A percentile compares a stretch with the other conserved stretches of the same genome.
These are phyloP conservation scores for Eriosoma lanigerum DNA, from an alignment of 1,140 invertebrate genomes.

Conservation along the genomic window DNA sequence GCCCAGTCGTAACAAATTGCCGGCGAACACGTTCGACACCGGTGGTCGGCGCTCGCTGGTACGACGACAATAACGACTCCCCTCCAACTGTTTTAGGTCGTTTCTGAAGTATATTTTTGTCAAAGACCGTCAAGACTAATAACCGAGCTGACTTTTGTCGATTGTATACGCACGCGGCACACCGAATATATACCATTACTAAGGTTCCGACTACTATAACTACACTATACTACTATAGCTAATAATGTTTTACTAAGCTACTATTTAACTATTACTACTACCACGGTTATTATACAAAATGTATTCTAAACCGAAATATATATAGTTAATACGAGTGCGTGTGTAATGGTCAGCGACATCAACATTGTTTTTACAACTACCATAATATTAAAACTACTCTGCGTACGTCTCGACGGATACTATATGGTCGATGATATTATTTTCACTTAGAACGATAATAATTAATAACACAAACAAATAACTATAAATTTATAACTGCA, in stretches of 20 bases:
- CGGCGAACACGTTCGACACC: background rate
- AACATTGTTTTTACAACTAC: too few species aligned
- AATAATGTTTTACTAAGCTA: background rate
- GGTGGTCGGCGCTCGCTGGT: constrained; percentile 26
- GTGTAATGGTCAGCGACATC: too few species aligned
- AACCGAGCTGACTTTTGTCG: background rate
- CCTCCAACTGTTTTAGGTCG: background rate
- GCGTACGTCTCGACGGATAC: too few species aligned
- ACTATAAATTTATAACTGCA: too few species aligned
- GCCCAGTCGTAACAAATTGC: constrained; percentile 23
- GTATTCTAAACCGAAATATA: too few species aligned
- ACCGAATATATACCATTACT: too few species aligned
- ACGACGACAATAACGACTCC: background rate
- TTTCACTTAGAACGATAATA: too few species aligned
- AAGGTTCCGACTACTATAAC: background rate
- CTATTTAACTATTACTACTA: background rate
- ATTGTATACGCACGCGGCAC: background rate
- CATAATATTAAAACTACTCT: too few species aligned
- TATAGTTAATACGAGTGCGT: too few species aligned
- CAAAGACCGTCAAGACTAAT: constrained; percentile 35
- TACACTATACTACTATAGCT: background rate
- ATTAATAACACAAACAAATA: too few species aligned
- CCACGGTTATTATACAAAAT: background rate
- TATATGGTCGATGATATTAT: too few species aligned
- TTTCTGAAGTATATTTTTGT: background rate